Percentiles rank a stretch among this genome's conserved stretches.
Evolutionary conservation across 2,797 vertebrate species (phyloP).

Genomic region (Ibycter americanus): DNA sequence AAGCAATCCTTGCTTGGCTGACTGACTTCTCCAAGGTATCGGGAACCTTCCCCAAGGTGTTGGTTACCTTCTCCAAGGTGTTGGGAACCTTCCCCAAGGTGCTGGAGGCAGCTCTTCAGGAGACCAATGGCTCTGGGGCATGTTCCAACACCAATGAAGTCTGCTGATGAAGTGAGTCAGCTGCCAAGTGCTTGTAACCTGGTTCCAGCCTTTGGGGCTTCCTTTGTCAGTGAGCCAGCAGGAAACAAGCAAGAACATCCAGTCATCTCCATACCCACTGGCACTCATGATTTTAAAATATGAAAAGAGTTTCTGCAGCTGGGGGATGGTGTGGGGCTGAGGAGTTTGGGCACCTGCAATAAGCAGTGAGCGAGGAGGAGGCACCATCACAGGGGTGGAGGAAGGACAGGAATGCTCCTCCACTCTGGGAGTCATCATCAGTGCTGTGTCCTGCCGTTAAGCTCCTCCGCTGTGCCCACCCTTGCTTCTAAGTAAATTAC

Average conservation of each 20-base stretch:
- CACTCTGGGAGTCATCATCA: background rate
- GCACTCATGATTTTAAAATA: background rate
- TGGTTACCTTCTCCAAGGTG: too few species aligned
- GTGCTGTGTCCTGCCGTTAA: background rate
- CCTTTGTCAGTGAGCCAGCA: fast-evolving
- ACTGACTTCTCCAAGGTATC: background rate
- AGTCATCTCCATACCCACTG: fast-evolving
- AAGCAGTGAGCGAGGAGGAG: background rate
- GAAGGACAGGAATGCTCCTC: background rate
- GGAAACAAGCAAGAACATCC: background rate
- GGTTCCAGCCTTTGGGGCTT: background rate
- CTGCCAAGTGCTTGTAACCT: fast-evolving
- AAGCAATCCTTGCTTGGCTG: background rate
- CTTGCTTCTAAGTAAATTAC: background rate
- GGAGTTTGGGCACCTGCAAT: background rate
- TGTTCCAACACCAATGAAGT: background rate
- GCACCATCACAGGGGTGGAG: background rate
- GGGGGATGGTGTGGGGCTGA: background rate
- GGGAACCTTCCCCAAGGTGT: too few species aligned
- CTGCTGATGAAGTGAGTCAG: background rate
- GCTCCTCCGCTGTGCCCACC: background rate
- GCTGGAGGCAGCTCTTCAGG: background rate
- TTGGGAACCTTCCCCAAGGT: too few species aligned
- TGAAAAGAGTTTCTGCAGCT: background rate
- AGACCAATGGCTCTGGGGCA: background rate